Conservation (phyloP, 2,113 vertebrate species). For the Neopipo cinnamomea region DNA sequence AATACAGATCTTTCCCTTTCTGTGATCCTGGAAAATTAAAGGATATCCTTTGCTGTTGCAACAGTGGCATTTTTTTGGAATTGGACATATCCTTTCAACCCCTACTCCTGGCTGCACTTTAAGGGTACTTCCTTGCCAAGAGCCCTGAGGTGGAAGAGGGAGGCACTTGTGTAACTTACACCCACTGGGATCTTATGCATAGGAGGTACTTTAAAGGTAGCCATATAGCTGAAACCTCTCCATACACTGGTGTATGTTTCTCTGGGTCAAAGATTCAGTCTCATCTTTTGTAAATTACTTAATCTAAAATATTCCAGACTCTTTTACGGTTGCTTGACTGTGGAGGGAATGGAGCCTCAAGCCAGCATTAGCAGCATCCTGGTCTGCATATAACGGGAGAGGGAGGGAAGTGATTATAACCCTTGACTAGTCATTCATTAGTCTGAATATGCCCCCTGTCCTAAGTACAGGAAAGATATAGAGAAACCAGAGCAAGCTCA, state of each 20-base stretch:
- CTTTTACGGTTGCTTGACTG: not conserved
- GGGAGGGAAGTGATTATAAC: not conserved
- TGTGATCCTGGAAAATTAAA: conserved; percentile 14
- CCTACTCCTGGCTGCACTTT: not conserved
- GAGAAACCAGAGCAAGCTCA: not conserved
- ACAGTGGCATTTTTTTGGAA: not conserved
- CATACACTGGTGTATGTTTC: not conserved
- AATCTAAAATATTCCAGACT: not conserved
- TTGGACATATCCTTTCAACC: not conserved
- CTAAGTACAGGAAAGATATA: not conserved
- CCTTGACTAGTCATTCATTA: not conserved
- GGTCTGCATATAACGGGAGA: not conserved
- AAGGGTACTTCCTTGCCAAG: conserved; percentile 4
- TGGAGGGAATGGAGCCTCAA: not conserved
- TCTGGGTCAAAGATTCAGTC: not conserved
- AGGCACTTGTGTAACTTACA: not conserved
- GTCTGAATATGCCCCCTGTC: fast-evolving
- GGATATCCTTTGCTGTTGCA: conserved; percentile 25
- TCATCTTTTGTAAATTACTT: not conserved
- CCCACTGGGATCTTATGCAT: not conserved
- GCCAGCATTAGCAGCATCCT: not conserved
- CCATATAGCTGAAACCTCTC: not conserved
- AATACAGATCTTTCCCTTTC: not conserved
- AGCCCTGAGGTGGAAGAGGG: not conserved
- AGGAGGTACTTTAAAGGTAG: not conserved